These are phyloP conservation scores for Pelusios castaneus DNA, from an alignment of 2,113 vertebrate species.

Conservation along the genomic window DNA sequence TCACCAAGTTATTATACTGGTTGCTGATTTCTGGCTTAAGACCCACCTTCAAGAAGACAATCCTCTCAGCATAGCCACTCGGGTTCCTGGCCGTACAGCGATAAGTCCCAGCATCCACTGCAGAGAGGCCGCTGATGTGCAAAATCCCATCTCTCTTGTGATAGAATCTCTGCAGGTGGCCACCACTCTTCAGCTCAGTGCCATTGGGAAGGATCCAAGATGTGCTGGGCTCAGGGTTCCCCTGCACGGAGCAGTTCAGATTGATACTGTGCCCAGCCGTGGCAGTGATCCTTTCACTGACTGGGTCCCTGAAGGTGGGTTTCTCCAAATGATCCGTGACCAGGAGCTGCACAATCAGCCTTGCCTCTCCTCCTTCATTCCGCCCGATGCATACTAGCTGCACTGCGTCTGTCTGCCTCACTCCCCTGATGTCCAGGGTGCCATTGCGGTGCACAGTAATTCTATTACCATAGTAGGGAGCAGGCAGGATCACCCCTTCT, in stretches of 20 bases:
- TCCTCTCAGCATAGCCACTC: conserved; percentile 78
- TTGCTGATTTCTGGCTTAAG: conserved; percentile 79
- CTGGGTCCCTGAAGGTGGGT: conserved; percentile 73
- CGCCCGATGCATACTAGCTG: conserved; percentile 85
- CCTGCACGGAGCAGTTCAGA: conserved; percentile 86
- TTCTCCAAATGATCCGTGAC: conserved; percentile 75
- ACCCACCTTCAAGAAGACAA: conserved; percentile 82
- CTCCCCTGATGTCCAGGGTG: conserved; percentile 84
- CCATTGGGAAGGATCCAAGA: conserved; percentile 90
- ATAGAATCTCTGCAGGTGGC: conserved; percentile 77
- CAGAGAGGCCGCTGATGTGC: conserved; percentile 80
- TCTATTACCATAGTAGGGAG: conserved; percentile 86
- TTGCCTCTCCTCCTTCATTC: conserved; percentile 89
- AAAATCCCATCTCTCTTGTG: conserved; percentile 85
- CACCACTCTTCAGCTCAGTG: conserved; percentile 77
- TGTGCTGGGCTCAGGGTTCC: conserved; percentile 68
- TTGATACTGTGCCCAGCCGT: conserved; percentile 82
- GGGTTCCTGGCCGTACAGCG: conserved; percentile 85
- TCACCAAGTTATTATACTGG: conserved; percentile 82
- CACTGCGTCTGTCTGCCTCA: conserved; percentile 80
- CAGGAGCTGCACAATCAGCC: conserved; percentile 81
- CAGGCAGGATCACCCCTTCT: conserved; percentile 86
- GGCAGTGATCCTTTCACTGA: conserved; percentile 78
- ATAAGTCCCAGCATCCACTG: conserved; percentile 85
- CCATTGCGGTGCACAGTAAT: conserved; percentile 90